Percentiles rank a stretch among this genome's conserved stretches.
phyloP scores from a whole-genome alignment of 2,888 invertebrate genomes.

The Selenia dentaria region DNA sequence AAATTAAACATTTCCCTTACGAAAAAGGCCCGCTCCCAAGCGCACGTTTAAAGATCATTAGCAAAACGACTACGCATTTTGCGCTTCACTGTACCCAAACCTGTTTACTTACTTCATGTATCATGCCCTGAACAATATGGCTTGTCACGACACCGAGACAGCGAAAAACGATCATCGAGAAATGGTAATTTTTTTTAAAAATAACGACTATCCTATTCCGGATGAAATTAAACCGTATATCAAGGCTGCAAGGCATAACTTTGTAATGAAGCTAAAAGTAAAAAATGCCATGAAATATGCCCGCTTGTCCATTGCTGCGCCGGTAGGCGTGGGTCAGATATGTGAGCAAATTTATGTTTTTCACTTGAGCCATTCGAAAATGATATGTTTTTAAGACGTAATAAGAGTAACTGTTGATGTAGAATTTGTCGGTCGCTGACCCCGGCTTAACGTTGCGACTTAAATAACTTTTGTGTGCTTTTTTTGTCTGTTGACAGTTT shows the following conservation, averaged over 20 bases:
- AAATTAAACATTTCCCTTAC: slow-evolving; percentile 54
- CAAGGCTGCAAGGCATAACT: slow-evolving; percentile 50
- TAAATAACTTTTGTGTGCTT: slow-evolving; percentile 48
- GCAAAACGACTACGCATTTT: slow-evolving; percentile 63
- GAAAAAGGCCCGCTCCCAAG: slow-evolving; percentile 42
- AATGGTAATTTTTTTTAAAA: slow-evolving; percentile 57
- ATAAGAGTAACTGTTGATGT: slow-evolving; percentile 48
- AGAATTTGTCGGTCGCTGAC: slow-evolving; percentile 57
- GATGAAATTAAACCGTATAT: slow-evolving; percentile 51
- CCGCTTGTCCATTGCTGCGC: slow-evolving; percentile 68
- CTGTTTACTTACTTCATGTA: slow-evolving; percentile 76
- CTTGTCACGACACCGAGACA: slow-evolving; percentile 74
- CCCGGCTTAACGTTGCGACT: slow-evolving; percentile 58
- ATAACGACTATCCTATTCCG: slow-evolving; percentile 36
- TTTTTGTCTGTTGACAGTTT: slow-evolving; percentile 60
- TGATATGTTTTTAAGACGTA: slow-evolving; percentile 46
- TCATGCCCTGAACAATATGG: slow-evolving; percentile 79
- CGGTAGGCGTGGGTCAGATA: slow-evolving; percentile 80
- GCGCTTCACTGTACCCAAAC: slow-evolving; percentile 67
- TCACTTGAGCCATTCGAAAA: slow-evolving; percentile 51
- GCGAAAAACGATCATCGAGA: slow-evolving; percentile 68
- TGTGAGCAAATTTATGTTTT: slow-evolving; percentile 58
- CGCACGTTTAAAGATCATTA: slow-evolving; percentile 61
- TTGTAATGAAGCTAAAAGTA: slow-evolving; percentile 39
- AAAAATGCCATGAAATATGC: slow-evolving; percentile 76